Conservation (phyloP, 1,140 invertebrate species). For the Cydia amplana region DNA sequence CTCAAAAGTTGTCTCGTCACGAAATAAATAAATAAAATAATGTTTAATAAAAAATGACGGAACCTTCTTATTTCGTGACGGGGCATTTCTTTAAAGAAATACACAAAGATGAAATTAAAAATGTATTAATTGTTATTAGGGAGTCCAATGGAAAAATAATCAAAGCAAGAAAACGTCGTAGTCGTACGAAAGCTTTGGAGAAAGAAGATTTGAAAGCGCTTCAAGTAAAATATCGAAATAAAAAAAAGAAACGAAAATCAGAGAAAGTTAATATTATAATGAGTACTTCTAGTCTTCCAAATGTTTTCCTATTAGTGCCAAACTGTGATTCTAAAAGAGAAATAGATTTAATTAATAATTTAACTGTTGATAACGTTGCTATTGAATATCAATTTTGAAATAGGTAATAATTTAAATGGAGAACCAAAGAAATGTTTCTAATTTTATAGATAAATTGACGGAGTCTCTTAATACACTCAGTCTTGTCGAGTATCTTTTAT, state of each 20-base stretch:
- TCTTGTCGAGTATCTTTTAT: background rate
- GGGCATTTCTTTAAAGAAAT: background rate
- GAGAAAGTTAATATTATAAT: background rate
- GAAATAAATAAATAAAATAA: background rate
- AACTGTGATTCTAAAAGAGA: no score
- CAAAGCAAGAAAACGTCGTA: background rate
- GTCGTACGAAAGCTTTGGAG: background rate
- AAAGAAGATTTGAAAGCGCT: background rate
- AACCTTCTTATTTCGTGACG: background rate
- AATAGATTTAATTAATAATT: no score
- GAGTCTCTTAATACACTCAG: background rate
- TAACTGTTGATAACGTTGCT: no score
- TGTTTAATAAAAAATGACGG: background rate
- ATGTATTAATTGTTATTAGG: background rate
- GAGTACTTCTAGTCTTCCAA: no score
- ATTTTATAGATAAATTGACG: background rate
- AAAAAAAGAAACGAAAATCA: background rate
- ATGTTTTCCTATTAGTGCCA: no score
- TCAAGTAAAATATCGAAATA: background rate
- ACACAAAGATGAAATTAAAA: background rate
- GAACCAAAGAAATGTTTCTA: background rate
- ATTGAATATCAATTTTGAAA: no score
- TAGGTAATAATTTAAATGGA: background rate
- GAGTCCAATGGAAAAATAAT: background rate
- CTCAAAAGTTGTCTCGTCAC: slow-evolving; percentile 1